Evolutionary conservation across 2,797 vertebrate genomes (phyloP).

Genomic region (Gymnoscopelus microlampas): DNA sequence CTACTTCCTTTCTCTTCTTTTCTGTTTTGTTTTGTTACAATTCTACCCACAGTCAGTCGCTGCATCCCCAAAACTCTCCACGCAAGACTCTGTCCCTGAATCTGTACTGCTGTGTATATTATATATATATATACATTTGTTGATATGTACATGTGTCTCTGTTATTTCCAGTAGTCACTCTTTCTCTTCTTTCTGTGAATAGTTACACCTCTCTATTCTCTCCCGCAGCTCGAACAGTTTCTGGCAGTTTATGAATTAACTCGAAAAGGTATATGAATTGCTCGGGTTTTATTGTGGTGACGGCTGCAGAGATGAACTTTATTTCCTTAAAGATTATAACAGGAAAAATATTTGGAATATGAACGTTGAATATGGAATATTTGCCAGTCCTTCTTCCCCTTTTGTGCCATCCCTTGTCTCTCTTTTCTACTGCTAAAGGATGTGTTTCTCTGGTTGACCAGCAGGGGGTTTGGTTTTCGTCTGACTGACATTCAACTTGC

Average conservation of each 20-base stretch:
- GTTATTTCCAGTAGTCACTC: slow-evolving; percentile 64
- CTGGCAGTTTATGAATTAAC: slow-evolving; percentile 63
- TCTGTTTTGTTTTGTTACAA: slow-evolving; percentile 34
- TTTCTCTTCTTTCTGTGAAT: slow-evolving; percentile 73
- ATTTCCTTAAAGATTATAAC: slow-evolving; percentile 58
- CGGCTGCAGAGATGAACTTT: slow-evolving; percentile 71
- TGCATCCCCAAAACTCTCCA: slow-evolving; percentile 58
- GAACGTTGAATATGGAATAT: slow-evolving; percentile 62
- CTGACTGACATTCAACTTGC: slow-evolving; percentile 39
- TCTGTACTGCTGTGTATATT: slow-evolving; percentile 56
- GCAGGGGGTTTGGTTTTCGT: slow-evolving; percentile 57
- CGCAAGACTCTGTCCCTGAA: slow-evolving; percentile 39
- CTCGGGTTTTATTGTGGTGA: slow-evolving; percentile 79
- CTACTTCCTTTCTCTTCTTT: slow-evolving; percentile 17
- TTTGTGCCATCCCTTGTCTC: slow-evolving; percentile 22
- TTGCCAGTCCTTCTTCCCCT: slow-evolving; percentile 26
- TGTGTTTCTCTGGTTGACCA: slow-evolving; percentile 50
- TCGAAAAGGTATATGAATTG: slow-evolving; percentile 53
- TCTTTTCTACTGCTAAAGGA: slow-evolving; percentile 36
- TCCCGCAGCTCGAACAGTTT: slow-evolving; percentile 79
- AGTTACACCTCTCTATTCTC: slow-evolving; percentile 54
- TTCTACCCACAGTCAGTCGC: slow-evolving; percentile 58
- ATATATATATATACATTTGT: slow-evolving; percentile 75
- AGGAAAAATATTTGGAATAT: slow-evolving; percentile 57
- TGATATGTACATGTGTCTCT: slow-evolving; percentile 81